These are phyloP conservation scores for Malurus leucopterus DNA, from an alignment of 2,797 vertebrate genomes.

Conservation along the genomic window DNA sequence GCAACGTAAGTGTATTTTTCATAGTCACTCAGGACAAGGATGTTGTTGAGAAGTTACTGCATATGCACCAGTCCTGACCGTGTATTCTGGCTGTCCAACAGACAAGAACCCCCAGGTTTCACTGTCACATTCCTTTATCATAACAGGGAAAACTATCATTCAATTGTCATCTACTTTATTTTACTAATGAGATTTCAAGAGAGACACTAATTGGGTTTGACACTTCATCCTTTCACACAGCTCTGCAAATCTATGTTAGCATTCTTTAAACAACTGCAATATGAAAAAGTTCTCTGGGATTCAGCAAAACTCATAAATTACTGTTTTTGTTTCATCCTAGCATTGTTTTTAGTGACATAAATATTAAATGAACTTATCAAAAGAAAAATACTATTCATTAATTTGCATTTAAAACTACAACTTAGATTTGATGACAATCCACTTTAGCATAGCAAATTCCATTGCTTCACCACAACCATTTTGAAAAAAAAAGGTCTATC, in stretches of 20 bases:
- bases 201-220: not conserved
- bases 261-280: not conserved
- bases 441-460: not conserved
- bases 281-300: not conserved
- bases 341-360: not conserved
- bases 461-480: not conserved
- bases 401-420: not conserved
- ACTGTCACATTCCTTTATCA: conserved; percentile 6
- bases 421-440: not conserved
- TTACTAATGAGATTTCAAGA: conserved; percentile 42
- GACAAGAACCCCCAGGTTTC: not conserved
- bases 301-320: not conserved
- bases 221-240: not conserved
- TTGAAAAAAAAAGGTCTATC: not conserved
- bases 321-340: not conserved
- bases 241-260: not conserved
- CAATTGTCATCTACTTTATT: conserved; percentile 23
- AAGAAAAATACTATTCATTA: not conserved
- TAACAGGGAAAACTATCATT: not conserved
- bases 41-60: not conserved
- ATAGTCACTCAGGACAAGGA: not conserved
- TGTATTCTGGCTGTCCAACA: not conserved
- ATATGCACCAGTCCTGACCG: not conserved
- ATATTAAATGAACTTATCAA: not conserved
- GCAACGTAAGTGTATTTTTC: not conserved